Evolutionary conservation across 2,113 vertebrate species (phyloP).

Genomic region (Dicentrarchus labrax): DNA sequence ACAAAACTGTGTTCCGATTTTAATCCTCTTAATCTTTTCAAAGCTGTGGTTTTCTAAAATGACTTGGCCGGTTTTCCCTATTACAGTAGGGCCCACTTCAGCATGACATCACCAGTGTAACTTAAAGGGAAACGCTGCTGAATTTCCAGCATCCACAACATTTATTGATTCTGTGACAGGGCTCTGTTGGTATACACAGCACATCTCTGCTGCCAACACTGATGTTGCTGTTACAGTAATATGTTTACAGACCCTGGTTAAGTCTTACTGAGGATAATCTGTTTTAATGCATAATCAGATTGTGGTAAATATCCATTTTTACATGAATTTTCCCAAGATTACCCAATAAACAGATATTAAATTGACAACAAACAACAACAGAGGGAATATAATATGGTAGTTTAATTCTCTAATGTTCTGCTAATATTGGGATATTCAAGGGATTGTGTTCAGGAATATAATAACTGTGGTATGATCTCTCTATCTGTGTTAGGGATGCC

Average conservation of each 20-base stretch:
- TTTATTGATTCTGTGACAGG: background rate
- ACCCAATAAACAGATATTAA: background rate
- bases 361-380: background rate
- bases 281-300: slow-evolving; percentile 23
- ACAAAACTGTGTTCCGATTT: slow-evolving; percentile 58
- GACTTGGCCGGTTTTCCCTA: slow-evolving; percentile 62
- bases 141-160: background rate
- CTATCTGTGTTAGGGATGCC: background rate
- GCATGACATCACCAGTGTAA: slow-evolving; percentile 35
- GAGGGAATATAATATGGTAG: background rate
- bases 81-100: slow-evolving; percentile 44
- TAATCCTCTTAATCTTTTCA: slow-evolving; percentile 76
- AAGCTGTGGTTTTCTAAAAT: slow-evolving; percentile 61
- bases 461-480: background rate
- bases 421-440: background rate
- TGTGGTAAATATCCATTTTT: slow-evolving; percentile 2
- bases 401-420: background rate
- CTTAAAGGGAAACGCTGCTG: slow-evolving; percentile 34
- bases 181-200: background rate
- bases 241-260: slow-evolving; percentile 17
- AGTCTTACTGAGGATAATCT: slow-evolving; percentile 27
- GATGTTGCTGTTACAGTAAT: background rate
- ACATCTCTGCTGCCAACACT: background rate
- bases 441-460: background rate
- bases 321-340: background rate